Percentiles rank a stretch among this genome's conserved stretches.
phyloP scores from a whole-genome alignment of 2,113 vertebrate species.

The Clupea harengus region DNA sequence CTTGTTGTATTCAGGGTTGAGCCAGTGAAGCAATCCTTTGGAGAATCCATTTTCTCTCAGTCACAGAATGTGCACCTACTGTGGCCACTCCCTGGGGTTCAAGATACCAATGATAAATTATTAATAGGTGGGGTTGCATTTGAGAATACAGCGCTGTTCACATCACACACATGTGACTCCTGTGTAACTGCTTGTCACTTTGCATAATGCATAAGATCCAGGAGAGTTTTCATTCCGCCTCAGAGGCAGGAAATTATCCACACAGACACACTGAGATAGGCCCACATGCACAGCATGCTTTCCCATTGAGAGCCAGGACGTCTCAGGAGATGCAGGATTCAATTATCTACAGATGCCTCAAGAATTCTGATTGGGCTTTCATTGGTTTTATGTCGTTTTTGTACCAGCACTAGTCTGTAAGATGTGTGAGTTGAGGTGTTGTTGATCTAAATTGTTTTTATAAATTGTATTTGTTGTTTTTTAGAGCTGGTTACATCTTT shows the following conservation, averaged over 20 bases:
- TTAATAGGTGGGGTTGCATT: slow-evolving; percentile 37
- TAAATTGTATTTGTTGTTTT: neutral
- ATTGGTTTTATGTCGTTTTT: neutral
- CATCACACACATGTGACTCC: slow-evolving; percentile 40
- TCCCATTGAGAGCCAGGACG: neutral
- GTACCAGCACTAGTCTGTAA: neutral
- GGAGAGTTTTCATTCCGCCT: slow-evolving; percentile 15
- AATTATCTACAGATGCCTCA: slow-evolving; percentile 7
- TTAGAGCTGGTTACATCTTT: neutral
- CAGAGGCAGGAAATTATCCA: neutral
- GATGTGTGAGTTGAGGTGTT: neutral
- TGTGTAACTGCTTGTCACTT: slow-evolving; percentile 48
- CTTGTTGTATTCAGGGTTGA: neutral
- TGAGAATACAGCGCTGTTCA: slow-evolving; percentile 42
- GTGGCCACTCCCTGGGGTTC: neutral
- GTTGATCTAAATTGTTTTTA: neutral
- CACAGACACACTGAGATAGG: slow-evolving; percentile 12
- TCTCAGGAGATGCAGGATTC: neutral
- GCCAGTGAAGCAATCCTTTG: slow-evolving; percentile 7
- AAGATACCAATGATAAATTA: slow-evolving; percentile 41
- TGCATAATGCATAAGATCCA: slow-evolving; percentile 49
- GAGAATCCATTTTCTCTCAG: slow-evolving; percentile 5
- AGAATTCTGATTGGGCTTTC: neutral
- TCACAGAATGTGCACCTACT: neutral
- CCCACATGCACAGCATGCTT: neutral